Evolutionary conservation across 2,113 vertebrate species (phyloP).

Genomic region (Grammomys surdaster): DNA sequence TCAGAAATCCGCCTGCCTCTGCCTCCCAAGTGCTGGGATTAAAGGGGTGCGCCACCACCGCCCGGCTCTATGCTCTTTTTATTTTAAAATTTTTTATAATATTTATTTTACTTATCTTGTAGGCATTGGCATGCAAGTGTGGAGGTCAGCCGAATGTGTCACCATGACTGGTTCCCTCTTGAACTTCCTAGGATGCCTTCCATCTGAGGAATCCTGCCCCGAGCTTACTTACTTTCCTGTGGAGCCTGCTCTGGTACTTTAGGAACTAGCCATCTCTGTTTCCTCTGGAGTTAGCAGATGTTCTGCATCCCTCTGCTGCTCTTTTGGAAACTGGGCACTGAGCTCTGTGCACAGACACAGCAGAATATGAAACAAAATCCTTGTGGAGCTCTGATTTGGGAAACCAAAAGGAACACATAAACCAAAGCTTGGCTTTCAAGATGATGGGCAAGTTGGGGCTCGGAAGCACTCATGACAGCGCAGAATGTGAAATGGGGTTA

Average conservation of each 20-base stretch:
- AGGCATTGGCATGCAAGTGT: too few species aligned
- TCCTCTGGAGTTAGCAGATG: too few species aligned
- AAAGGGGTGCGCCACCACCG: too few species aligned
- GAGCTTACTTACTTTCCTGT: background rate
- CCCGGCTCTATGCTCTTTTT: background rate
- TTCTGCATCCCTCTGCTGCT: background rate
- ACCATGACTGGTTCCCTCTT: background rate
- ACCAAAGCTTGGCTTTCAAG: background rate
- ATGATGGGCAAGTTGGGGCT: background rate
- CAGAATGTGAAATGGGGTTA: background rate
- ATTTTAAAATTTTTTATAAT: background rate
- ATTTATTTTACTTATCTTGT: background rate
- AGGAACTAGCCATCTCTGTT: background rate
- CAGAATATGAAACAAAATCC: slow-evolving; percentile 13
- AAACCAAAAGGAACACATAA: background rate
- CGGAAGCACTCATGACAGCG: background rate
- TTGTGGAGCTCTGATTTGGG: background rate
- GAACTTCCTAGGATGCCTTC: background rate
- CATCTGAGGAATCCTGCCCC: too few species aligned
- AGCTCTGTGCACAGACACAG: background rate
- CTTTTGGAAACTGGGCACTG: background rate
- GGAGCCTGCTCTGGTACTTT: background rate
- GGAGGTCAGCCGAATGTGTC: background rate
- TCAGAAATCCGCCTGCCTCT: too few species aligned
- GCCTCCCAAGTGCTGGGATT: too few species aligned